Percentiles rank a stretch among this genome's conserved stretches.
phyloP scores from a whole-genome alignment of 2,113 vertebrate genomes.

The Rhipidura dahli region DNA sequence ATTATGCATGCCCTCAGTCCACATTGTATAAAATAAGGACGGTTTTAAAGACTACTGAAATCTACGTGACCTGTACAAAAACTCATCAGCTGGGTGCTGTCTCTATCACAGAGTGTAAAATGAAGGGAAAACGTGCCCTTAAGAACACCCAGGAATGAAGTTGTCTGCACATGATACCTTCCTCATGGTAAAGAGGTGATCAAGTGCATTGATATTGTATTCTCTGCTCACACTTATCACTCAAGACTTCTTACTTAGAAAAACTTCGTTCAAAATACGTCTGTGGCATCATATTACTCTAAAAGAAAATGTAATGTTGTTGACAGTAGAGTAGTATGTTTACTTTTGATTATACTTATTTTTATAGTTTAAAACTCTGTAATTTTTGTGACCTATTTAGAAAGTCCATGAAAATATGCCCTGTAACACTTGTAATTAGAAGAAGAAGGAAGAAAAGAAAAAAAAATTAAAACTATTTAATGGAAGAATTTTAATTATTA shows the following conservation, averaged over 20 bases:
- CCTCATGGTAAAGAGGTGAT: background rate
- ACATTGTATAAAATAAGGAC: background rate
- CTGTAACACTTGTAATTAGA: background rate
- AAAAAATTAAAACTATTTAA: background rate
- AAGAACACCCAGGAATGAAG: accelerated
- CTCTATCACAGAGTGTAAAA: background rate
- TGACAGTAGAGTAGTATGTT: background rate
- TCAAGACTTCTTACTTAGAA: background rate
- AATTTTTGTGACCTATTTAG: background rate
- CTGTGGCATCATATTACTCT: background rate
- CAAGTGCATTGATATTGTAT: background rate
- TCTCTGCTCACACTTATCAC: background rate
- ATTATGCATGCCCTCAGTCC: background rate
- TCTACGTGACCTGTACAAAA: background rate
- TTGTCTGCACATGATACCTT: background rate
- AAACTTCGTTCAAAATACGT: background rate
- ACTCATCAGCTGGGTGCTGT: background rate
- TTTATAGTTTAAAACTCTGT: background rate
- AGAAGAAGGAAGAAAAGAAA: background rate
- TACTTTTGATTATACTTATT: background rate
- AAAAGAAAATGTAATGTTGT: background rate
- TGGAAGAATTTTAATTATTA: background rate
- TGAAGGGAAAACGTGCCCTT: background rate
- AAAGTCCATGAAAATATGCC: background rate
- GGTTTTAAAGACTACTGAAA: background rate